Percentiles rank a stretch among this genome's conserved stretches.
Conservation (phyloP, 1,140 invertebrate genomes). For the Megathymus violae region DNA sequence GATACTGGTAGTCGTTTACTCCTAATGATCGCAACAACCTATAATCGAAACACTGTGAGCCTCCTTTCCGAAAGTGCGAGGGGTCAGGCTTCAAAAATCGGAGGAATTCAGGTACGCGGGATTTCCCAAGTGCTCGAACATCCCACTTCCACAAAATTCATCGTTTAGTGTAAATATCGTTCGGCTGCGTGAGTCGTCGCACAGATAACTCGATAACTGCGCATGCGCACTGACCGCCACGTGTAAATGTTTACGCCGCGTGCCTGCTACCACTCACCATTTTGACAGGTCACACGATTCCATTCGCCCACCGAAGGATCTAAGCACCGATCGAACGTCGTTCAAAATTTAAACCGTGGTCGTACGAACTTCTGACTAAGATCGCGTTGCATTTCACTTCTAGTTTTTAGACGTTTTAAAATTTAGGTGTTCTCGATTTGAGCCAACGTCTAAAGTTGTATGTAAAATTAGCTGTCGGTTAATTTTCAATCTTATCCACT, state of each 20-base stretch:
- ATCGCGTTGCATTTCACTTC: background rate
- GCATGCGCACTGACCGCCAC: slow-evolving; percentile 45
- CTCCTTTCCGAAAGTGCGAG: no score
- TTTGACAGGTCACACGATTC: slow-evolving; percentile 69
- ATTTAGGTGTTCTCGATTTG: background rate
- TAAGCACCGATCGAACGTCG: background rate
- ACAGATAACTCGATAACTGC: slow-evolving; percentile 41
- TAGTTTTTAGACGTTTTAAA: slow-evolving; percentile 15
- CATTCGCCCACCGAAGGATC: slow-evolving; percentile 17
- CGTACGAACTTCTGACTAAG: background rate
- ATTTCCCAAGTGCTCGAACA: no score
- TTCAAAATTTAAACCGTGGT: background rate
- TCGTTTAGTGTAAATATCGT: no score
- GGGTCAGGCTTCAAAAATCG: no score
- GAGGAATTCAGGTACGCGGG: no score
- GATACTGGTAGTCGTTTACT: no score
- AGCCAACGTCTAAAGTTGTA: slow-evolving; percentile 31
- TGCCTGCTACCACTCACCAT: slow-evolving; percentile 75
- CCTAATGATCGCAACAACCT: no score
- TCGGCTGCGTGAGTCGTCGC: slow-evolving; percentile 38
- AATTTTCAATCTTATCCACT: slow-evolving; percentile 36
- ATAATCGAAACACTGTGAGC: no score
- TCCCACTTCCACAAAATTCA: no score
- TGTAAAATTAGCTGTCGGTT: slow-evolving; percentile 1
- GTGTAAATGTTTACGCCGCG: slow-evolving; percentile 70